Evolutionary conservation across 1,140 invertebrate genomes (phyloP).

Genomic region (Papilio polyxenes): DNA sequence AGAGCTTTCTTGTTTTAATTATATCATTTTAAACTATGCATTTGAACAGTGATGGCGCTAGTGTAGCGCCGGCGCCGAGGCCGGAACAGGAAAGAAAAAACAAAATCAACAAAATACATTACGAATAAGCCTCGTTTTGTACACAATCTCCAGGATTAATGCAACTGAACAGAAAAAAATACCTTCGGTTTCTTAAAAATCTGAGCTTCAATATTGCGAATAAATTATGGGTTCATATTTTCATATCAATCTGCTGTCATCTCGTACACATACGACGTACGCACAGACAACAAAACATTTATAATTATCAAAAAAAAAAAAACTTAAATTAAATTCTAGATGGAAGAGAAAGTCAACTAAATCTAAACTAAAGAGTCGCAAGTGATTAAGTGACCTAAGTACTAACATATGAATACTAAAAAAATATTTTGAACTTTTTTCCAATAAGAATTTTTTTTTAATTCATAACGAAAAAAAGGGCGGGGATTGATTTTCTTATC

Average conservation of each 20-base stretch:
- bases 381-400: constrained; percentile 55
- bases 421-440: constrained; percentile 66
- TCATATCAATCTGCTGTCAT: constrained; percentile 36
- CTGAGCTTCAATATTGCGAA: constrained; percentile 57
- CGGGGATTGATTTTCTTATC: not conserved
- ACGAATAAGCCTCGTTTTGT: constrained; percentile 63
- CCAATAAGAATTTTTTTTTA: constrained; percentile 30
- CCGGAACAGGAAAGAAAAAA: constrained; percentile 46
- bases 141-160: constrained; percentile 64
- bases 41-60: constrained; percentile 59
- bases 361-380: constrained; percentile 61
- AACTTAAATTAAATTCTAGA: constrained; percentile 73
- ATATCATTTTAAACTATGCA: constrained; percentile 73
- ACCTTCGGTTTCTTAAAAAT: constrained; percentile 55
- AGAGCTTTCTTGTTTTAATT: constrained; percentile 73
- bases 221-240: constrained; percentile 55
- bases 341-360: constrained; percentile 77
- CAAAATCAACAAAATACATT: constrained; percentile 54
- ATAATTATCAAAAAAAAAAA: constrained; percentile 61
- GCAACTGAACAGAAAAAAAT: constrained; percentile 45
- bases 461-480: constrained; percentile 30
- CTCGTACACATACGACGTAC: constrained; percentile 42
- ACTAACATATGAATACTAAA: constrained; percentile 66
- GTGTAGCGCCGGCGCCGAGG: constrained; percentile 48
- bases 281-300: constrained; percentile 58